Base-by-base conservation (phyloP, 2,797 vertebrate species). In the Manis pentadactyla region DNA sequence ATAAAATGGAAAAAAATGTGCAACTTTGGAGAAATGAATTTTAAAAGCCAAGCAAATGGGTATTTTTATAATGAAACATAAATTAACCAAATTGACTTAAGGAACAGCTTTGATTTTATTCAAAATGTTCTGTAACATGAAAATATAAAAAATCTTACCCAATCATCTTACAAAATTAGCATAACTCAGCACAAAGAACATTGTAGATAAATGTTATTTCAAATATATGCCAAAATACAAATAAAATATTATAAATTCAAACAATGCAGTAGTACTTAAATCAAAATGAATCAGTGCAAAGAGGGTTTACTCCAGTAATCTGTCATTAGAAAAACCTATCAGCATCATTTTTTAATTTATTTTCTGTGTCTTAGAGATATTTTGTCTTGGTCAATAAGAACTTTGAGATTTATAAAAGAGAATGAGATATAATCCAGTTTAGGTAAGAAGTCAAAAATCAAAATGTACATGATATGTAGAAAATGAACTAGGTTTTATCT, bases 221-320 rank as follows among this genome's bases (percentile, higher is more conserved):
- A 27, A 89, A 61, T 64, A 19, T 42, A 42, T 95, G 39, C 19
- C 74, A 96, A 96, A 75, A 61, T 79, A 37, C 17, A 96, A 86
- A 93, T 92, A 64, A 75, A 95, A 85, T 95, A 92, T 81, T 92
- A 84, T 4, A 92, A 87, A 90, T 57, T 57, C 2, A 95, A 92
- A 73, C 10, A n/a, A 49, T 77, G 42, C 10, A 51, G 29, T 13
- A 39, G 39, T 81, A 79, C 15, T 94, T 86, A 95, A 92, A 66
- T 89, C 64, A 94, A 82, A 94, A 93, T 82, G 25, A 57, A 81
- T 87, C 25, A 64, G 2, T 5, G 92, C 18, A 81, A 90, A 66
- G 14, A 66, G 4, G 2, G 5, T 93, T 90, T 91, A 57, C 90
- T 77, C 31, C 49, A 0, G 1, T 51, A 73, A 95, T 69, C 13